Evolutionary conservation across 1,140 invertebrate species (phyloP), one percentile per base, ranked within the genome.

Genomic region (Penaeus japonicus): DNA sequence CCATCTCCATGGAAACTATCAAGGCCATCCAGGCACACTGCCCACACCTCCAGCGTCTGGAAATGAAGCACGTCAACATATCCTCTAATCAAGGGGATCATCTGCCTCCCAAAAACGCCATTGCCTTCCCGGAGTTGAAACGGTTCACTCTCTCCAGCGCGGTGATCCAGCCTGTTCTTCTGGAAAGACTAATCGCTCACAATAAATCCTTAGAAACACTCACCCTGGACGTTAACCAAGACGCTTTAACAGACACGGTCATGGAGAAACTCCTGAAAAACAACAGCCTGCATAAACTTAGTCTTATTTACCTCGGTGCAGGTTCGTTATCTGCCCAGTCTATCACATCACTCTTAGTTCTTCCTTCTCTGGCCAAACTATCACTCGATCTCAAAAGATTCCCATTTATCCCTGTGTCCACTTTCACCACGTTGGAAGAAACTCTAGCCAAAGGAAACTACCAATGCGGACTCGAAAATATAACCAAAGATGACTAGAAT

Each of bases 211-310:
- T 81, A 18, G 79, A 81, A 20, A 55, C 53, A 18, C 27, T 81
- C 18, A 24, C 55, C 27, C 53, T 81, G 4, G 79, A 81, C 27
- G 79, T 81, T 20, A 81, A 81, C 54, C 79, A 81, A n/a, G 79
- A 81, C 27, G 79, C 79, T 54, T 54, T 81, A n/a, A 81, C 79
- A 30, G 79, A 81, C 79, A 30, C 39, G 22, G 53, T 81, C 24
- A 3, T 81, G 47, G n/a, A n/a, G 5, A 20, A 22, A 30, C 53
- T 81, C 10, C 17, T 81, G 79, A 81, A 54, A 18, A 57, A 81
- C 47, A 81, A 81, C 27, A 27, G 55, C 22, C 47, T 81, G 53
- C 47, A 81, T 3, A 22, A 18, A 17, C 79, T 81, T 10, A 54
- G 24, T 3, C 20, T 27, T 17, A 30, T 59, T 20, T 81, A 17